A percentile compares a stretch with the other conserved stretches of the same genome.
These are phyloP conservation scores for Egretta garzetta DNA, from an alignment of 2,113 vertebrate genomes.

Conservation along the genomic window DNA sequence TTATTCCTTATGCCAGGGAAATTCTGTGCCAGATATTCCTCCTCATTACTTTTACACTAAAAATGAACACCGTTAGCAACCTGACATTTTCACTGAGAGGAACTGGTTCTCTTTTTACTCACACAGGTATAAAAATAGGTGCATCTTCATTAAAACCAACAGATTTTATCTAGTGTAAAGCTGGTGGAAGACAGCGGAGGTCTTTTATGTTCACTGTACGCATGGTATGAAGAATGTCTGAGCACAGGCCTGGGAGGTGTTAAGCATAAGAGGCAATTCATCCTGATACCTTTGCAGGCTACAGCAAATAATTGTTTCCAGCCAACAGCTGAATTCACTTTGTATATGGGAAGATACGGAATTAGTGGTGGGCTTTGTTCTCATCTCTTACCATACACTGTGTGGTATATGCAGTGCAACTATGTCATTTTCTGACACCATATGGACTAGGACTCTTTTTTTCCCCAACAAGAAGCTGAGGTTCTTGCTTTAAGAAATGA, in stretches of 20 bases:
- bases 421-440: neutral
- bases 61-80: conserved; percentile 5
- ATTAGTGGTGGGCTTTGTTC: neutral
- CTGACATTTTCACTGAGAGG: conserved; percentile 1
- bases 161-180: neutral
- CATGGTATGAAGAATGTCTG: neutral
- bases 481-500: neutral
- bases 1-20: neutral
- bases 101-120: conserved; percentile 12
- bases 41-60: conserved; percentile 20
- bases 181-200: neutral
- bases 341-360: neutral
- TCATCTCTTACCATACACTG: neutral
- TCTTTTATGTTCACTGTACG: neutral
- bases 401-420: neutral
- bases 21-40: neutral
- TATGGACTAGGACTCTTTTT: neutral
- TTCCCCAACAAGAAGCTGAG: neutral
- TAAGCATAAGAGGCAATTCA: neutral
- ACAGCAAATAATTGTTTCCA: neutral
- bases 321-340: neutral
- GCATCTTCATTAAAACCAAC: neutral
- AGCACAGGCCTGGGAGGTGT: neutral
- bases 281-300: neutral
- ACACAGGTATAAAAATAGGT: neutral